Conservation (phyloP, 2,888 invertebrate genomes). For the Calephelis perditalis region DNA sequence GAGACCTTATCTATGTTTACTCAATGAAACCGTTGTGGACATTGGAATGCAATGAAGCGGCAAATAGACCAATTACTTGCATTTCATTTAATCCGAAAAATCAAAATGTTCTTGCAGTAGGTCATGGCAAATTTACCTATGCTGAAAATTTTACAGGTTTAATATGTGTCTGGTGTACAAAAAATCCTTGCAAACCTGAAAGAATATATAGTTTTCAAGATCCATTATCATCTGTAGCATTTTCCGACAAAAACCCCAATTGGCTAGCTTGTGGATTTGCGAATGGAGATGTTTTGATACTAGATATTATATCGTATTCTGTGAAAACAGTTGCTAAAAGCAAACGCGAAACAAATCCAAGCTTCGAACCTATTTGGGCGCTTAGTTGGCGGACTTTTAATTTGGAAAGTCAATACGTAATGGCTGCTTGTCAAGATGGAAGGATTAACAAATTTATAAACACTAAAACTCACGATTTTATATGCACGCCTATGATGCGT, state of each 20-base stretch:
- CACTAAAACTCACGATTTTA: slow-evolving; percentile 78
- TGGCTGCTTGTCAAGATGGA: slow-evolving; percentile 80
- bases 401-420: slow-evolving; percentile 67
- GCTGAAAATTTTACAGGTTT: slow-evolving; percentile 78
- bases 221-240: slow-evolving; percentile 83
- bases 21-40: slow-evolving; percentile 83
- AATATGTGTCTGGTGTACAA: slow-evolving; percentile 87
- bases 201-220: slow-evolving; percentile 80
- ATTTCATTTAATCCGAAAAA: slow-evolving; percentile 84
- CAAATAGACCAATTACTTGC: slow-evolving; percentile 76
- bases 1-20: slow-evolving; percentile 82
- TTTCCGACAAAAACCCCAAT: slow-evolving; percentile 83
- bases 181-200: slow-evolving; percentile 89
- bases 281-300: slow-evolving; percentile 83
- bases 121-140: slow-evolving; percentile 83
- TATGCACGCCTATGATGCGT: slow-evolving; percentile 81
- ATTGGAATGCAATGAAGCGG: slow-evolving; percentile 71
- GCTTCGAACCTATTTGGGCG: slow-evolving; percentile 83
- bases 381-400: slow-evolving; percentile 79
- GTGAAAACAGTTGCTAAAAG: slow-evolving; percentile 75
- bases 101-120: slow-evolving; percentile 84
- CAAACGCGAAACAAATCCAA: slow-evolving; percentile 75
- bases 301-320: slow-evolving; percentile 81
- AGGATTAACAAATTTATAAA: slow-evolving; percentile 75
- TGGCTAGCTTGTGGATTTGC: slow-evolving; percentile 86